Evolutionary conservation across 2,113 vertebrate species (phyloP), one percentile per base, ranked within the genome.

Genomic region (Atlantisia rogersi): DNA sequence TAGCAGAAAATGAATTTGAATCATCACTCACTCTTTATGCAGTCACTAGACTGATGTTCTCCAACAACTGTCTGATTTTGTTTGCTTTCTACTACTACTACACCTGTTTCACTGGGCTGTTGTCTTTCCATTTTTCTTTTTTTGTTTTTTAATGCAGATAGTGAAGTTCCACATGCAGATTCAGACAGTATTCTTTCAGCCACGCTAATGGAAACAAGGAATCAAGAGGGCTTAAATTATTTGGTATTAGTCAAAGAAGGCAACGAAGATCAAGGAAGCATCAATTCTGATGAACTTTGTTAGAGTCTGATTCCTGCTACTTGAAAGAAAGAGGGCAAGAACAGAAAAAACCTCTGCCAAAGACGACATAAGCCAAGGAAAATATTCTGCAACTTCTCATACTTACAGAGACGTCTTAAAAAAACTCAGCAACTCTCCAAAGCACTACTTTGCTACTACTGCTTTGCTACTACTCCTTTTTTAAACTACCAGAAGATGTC

Each of bases 161-260:
- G 17, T 25, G 88, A 82, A 32, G 52, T 35, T 69, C 40, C 53
- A 21, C 60, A 73, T 74, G 59, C 86, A 76, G 96, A 94, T 92
- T 95, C 86, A 9, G 96, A 92, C 80, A 95, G 88, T 2, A 1
- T 67, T 75, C 78, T 39, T 37, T 95, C 97, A 68, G 12, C 95
- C 53, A 92, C 26, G 9, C 46, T 98, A 67, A 77, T 85, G 90
- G 97, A 97, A 97, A 92, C 79, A 79, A 98, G 68, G 78, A 97
- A 98, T 93, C 68, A 94, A 82, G 97, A 98, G 60, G 98, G 97
- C 21, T 93, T 98, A 96, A 98, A 97, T 92, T 98, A 98, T 84
- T 95, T 98, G 95, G 80, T 98, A 42, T 56, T 98, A 74, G 91
- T 95, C 76, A 97, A 96, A 96, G 95, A 95, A 70, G 50, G 40